These are phyloP conservation scores for Pholis gunnellus DNA, from an alignment of 2,113 vertebrate species.

Conservation along the genomic window DNA sequence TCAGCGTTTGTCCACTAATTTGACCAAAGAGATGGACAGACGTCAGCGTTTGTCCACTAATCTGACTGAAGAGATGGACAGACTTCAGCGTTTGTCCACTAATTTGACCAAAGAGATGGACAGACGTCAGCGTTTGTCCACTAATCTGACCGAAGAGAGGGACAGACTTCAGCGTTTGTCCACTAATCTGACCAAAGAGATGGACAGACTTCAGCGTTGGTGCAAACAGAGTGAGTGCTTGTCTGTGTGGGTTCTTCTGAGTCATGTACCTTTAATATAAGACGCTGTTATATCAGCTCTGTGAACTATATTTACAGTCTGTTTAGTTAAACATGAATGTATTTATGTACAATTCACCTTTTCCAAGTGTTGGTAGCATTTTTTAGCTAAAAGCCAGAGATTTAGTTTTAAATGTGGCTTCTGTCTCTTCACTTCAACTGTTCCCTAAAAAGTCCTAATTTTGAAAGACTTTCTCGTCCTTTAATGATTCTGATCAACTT, in stretches of 20 bases:
- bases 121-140: neutral
- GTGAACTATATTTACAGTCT: too few relatives aligned
- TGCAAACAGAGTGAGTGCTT: slow-evolving; percentile 35
- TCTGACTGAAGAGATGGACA: slow-evolving; percentile 1
- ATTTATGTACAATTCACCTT: too few relatives aligned
- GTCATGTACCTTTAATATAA: neutral
- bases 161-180: neutral
- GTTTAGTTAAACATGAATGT: too few relatives aligned
- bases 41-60: neutral
- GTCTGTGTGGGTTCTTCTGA: neutral
- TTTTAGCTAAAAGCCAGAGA: too few relatives aligned
- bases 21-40: neutral
- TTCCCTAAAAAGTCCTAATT: too few relatives aligned
- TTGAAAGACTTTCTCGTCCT: too few relatives aligned
- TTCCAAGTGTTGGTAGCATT: too few relatives aligned
- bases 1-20: neutral
- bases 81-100: neutral
- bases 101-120: neutral
- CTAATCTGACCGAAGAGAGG: neutral
- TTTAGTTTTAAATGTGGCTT: too few relatives aligned
- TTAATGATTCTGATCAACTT: too few relatives aligned
- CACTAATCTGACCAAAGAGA: neutral
- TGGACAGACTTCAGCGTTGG: neutral
- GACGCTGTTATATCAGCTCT: too few relatives aligned
- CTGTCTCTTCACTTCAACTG: too few relatives aligned